Conservation (phyloP, 2,797 vertebrate genomes). For the Delichon dasypus region DNA sequence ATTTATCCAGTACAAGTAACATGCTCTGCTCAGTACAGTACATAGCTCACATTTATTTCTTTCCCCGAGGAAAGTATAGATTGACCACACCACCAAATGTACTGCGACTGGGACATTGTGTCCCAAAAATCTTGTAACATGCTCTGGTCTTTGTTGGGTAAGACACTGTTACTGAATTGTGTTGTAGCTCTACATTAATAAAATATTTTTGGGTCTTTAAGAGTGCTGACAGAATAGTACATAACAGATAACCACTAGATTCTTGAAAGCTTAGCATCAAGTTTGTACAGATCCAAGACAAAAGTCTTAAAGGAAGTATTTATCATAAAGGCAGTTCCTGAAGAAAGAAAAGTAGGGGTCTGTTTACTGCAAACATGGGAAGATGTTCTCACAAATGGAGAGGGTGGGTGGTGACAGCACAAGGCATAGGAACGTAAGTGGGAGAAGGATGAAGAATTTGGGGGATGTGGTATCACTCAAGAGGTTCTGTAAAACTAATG, state of each 20-base stretch:
- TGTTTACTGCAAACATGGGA: not conserved
- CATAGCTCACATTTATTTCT: slow-evolving; percentile 25
- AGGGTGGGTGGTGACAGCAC: not conserved
- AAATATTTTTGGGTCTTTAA: slow-evolving; percentile 22
- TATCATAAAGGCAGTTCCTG: not conserved
- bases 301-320: not conserved
- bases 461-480: slow-evolving; percentile 21
- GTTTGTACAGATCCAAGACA: not conserved
- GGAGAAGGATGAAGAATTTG: slow-evolving; percentile 13
- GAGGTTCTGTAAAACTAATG: slow-evolving; percentile 54
- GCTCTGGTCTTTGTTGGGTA: not conserved
- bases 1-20: slow-evolving; percentile 41
- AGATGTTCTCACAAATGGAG: accelerated
- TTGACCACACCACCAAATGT: slow-evolving; percentile 27
- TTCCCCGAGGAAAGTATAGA: slow-evolving; percentile 45
- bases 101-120: slow-evolving; percentile 3
- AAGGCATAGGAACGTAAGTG: not conserved
- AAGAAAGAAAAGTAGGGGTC: not conserved
- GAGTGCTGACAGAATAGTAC: slow-evolving; percentile 5
- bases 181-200: not conserved
- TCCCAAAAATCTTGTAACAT: not conserved
- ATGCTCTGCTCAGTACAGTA: slow-evolving; percentile 18
- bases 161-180: not conserved
- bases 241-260: slow-evolving; percentile 29
- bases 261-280: not conserved